Conservation (phyloP, 2,888 invertebrate genomes). For the Ophion costatus region DNA sequence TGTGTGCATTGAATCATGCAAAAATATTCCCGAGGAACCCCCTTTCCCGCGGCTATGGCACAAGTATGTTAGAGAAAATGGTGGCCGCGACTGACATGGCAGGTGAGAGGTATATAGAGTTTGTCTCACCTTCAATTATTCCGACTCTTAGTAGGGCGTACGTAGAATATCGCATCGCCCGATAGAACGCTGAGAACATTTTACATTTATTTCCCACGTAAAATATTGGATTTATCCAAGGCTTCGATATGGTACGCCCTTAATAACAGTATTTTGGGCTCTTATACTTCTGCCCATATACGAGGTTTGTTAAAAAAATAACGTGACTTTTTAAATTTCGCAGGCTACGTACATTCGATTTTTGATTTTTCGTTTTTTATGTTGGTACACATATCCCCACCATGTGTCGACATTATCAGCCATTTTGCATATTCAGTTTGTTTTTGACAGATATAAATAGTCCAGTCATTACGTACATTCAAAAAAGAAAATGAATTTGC, state of each 20-base stretch:
- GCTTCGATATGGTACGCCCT: constrained; percentile 1
- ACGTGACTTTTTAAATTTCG: no score
- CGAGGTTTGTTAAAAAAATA: no score
- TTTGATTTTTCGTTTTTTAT: no score
- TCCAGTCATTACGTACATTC: no score
- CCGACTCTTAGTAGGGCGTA: neutral
- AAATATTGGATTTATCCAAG: constrained; percentile 8
- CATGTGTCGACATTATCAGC: no score
- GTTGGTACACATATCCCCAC: no score
- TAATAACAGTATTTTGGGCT: constrained; percentile 5
- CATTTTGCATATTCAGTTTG: no score
- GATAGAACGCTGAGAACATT: constrained; percentile 1
- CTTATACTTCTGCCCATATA: neutral
- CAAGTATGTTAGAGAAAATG: constrained; percentile 42
- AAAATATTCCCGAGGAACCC: constrained; percentile 38
- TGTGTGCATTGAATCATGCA: neutral
- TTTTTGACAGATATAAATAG: no score
- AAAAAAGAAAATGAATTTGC: no score
- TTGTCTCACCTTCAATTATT: constrained; percentile 48
- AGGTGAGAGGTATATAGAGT: constrained; percentile 58
- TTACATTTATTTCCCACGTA: constrained; percentile 9
- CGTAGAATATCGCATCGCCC: constrained; percentile 18
- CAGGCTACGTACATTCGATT: no score
- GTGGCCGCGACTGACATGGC: constrained; percentile 51
- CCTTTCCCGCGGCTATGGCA: constrained; percentile 29